Percentiles rank a stretch among this genome's conserved stretches.
These are phyloP conservation scores for Tinea pellionella DNA, from an alignment of 2,888 invertebrate genomes.

Conservation along the genomic window DNA sequence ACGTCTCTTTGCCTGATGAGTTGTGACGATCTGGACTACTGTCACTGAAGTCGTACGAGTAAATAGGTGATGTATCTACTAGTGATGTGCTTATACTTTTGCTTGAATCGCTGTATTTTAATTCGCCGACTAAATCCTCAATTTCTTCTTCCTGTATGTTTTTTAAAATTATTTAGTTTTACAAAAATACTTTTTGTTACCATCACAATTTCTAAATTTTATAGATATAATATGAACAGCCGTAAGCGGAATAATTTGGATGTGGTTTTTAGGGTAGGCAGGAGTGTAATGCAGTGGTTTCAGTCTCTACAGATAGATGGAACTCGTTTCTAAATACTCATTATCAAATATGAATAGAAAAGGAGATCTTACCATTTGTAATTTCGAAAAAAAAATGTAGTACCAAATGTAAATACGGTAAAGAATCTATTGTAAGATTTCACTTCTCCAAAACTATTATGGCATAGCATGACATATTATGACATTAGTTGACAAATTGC, in stretches of 20 bases:
- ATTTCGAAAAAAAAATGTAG: constrained; percentile 52
- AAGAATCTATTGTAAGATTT: constrained; percentile 35
- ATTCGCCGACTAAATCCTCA: constrained; percentile 45
- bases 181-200: neutral
- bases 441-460: constrained; percentile 51
- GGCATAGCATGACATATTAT: constrained; percentile 51
- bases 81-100: constrained; percentile 53
- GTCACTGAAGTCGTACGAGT: constrained; percentile 52
- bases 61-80: constrained; percentile 21
- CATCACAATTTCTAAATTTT: no score
- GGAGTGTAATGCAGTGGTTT: no score
- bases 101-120: constrained; percentile 49
- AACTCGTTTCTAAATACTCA: no score
- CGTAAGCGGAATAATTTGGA: no score
- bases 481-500: constrained; percentile 29
- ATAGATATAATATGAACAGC: no score
- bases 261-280: no score
- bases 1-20: constrained; percentile 53
- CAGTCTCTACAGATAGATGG: no score
- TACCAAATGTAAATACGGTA: constrained; percentile 30
- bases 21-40: constrained; percentile 46
- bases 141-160: constrained; percentile 44
- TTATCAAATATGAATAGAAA: neutral
- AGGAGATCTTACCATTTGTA: constrained; percentile 17
- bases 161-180: no score